A percentile compares a stretch with the other conserved stretches of the same genome.
These are phyloP conservation scores for Mesorhabditis belari DNA, from an alignment of 2,888 invertebrate genomes.

Conservation along the genomic window DNA sequence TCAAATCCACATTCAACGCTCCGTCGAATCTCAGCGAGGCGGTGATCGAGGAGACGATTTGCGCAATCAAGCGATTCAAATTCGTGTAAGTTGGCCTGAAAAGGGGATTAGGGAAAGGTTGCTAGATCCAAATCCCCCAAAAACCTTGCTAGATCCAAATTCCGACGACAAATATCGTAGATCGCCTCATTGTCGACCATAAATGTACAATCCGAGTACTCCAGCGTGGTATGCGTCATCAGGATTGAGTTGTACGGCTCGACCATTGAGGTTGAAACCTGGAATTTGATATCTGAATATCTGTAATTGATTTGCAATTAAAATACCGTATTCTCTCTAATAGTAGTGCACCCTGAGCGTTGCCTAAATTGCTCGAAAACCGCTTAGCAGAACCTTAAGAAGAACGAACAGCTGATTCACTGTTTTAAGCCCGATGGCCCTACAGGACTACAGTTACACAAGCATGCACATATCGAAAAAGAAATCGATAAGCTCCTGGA, in stretches of 20 bases:
- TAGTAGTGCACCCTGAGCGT: too few relatives aligned
- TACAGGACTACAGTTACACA: background rate
- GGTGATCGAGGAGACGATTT: slow-evolving; percentile 80
- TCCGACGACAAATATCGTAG: slow-evolving; percentile 80
- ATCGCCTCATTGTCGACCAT: slow-evolving; percentile 69
- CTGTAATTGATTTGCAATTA: background rate
- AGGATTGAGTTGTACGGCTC: slow-evolving; percentile 92
- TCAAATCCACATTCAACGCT: slow-evolving; percentile 77
- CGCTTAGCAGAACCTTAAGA: background rate
- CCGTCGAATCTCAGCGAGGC: slow-evolving; percentile 82
- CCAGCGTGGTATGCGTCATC: slow-evolving; percentile 84
- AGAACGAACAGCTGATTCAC: background rate
- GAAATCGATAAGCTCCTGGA: too few relatives aligned
- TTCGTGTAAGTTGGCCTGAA: slow-evolving; percentile 73
- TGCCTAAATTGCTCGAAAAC: background rate
- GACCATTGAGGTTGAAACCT: slow-evolving; percentile 71
- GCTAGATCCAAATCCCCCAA: background rate
- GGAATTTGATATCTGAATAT: background rate
- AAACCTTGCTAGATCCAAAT: slow-evolving; percentile 63
- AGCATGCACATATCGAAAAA: too few relatives aligned
- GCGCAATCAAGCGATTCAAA: slow-evolving; percentile 84
- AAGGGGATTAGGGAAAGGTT: background rate
- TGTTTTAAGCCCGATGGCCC: too few relatives aligned
- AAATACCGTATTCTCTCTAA: background rate
- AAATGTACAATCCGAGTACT: slow-evolving; percentile 91